Evolutionary conservation across 1,140 invertebrate species (phyloP).

Genomic region (Aphis gossypii): DNA sequence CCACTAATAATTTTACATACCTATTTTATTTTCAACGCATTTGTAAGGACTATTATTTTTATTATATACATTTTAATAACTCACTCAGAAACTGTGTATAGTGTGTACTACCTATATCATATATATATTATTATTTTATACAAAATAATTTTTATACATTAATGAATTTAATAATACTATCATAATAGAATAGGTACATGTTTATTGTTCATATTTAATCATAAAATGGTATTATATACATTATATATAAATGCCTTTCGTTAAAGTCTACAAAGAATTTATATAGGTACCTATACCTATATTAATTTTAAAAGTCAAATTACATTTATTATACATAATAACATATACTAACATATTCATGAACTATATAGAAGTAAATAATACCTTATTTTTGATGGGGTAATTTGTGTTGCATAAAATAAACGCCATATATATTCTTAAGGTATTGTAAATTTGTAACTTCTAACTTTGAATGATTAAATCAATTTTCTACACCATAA

Average conservation of each 20-base stretch:
- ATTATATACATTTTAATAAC: too few species aligned
- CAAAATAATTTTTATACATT: too few species aligned
- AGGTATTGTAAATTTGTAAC: not conserved
- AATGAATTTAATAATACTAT: too few species aligned
- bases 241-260: not conserved
- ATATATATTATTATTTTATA: too few species aligned
- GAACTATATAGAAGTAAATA: not conserved
- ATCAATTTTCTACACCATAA: not conserved
- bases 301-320: not conserved
- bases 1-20: too few species aligned
- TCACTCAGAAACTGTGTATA: too few species aligned
- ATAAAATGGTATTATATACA: not conserved
- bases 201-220: not conserved
- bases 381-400: not conserved
- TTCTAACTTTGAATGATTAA: not conserved
- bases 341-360: not conserved
- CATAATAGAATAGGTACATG: too few species aligned
- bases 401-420: not conserved
- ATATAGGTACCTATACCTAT: not conserved
- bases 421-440: not conserved
- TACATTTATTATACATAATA: not conserved
- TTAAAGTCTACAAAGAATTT: not conserved
- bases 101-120: too few species aligned
- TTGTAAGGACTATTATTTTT: too few species aligned
- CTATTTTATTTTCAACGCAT: too few species aligned